These are phyloP conservation scores for Helicoverpa assulta DNA, from an alignment of 2,888 invertebrate genomes.

Conservation along the genomic window DNA sequence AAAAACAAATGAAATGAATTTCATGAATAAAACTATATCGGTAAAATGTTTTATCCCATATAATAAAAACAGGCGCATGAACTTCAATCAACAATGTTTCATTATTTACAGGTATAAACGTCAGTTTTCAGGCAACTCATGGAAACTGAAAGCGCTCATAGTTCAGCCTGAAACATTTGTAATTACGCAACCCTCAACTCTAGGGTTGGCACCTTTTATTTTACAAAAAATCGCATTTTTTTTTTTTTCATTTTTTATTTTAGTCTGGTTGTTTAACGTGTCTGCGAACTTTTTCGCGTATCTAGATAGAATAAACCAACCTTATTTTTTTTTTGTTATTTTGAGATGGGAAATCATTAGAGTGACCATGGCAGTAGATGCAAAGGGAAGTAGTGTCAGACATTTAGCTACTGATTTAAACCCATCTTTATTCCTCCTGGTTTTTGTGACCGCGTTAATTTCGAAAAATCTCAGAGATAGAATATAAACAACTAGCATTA, in stretches of 20 bases:
- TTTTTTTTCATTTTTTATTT: neutral
- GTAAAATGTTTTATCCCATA: constrained; percentile 38
- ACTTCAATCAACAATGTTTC: constrained; percentile 64
- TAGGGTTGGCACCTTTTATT: constrained; percentile 45
- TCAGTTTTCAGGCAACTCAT: constrained; percentile 60
- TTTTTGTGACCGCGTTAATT: too few species aligned
- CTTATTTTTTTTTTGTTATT: too few species aligned
- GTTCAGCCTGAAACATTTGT: constrained; percentile 67
- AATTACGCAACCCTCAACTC: constrained; percentile 55
- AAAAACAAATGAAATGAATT: constrained; percentile 37
- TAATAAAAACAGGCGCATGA: constrained; percentile 43
- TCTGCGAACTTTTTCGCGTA: too few species aligned
- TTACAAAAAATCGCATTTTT: neutral
- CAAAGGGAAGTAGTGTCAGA: too few species aligned
- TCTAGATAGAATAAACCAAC: too few species aligned
- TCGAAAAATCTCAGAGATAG: too few species aligned
- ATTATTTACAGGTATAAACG: constrained; percentile 63
- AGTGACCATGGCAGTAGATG: too few species aligned
- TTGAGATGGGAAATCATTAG: too few species aligned
- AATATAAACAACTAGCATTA: too few species aligned
- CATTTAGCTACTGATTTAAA: too few species aligned
- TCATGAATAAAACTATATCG: constrained; percentile 42
- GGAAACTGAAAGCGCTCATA: constrained; percentile 63
- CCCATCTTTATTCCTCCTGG: too few species aligned
- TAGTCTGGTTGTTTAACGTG: too few species aligned